These are phyloP conservation scores for Cotesia glomerata DNA, from an alignment of 1,140 invertebrate genomes.

Conservation along the genomic window DNA sequence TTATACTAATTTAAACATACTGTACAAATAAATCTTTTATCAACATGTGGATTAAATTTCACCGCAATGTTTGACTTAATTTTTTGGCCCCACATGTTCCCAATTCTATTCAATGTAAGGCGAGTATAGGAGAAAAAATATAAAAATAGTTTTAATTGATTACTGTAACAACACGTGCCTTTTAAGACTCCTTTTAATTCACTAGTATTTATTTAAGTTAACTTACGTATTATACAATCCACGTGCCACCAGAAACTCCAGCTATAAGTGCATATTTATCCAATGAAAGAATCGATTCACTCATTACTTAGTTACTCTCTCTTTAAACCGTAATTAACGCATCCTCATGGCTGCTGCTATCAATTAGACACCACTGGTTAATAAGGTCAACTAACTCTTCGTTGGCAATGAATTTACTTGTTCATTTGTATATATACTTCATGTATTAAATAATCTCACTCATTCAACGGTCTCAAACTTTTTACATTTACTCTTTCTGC, in stretches of 20 bases:
- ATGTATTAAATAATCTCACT: neutral
- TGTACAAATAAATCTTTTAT: no score
- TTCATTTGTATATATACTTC: neutral
- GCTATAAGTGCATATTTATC: conserved; percentile 19
- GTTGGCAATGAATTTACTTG: conserved; percentile 14
- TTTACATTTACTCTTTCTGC: no score
- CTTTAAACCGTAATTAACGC: conserved; percentile 29
- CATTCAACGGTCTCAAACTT: neutral
- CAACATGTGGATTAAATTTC: no score
- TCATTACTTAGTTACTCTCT: conserved; percentile 11
- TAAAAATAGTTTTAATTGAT: neutral
- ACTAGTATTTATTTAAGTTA: conserved; percentile 5
- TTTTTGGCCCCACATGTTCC: neutral
- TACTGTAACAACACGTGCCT: neutral
- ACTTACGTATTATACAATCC: conserved; percentile 5
- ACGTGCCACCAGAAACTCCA: conserved; percentile 11
- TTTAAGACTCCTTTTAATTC: conserved; percentile 4
- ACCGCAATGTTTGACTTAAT: no score
- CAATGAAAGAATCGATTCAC: conserved; percentile 40
- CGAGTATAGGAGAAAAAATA: neutral
- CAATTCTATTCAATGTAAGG: neutral
- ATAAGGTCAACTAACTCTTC: conserved; percentile 37
- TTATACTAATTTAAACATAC: no score
- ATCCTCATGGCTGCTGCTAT: conserved; percentile 26
- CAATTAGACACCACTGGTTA: conserved; percentile 35